phyloP scores from a whole-genome alignment of 1,140 invertebrate species.

The Drosophila novamexicana region DNA sequence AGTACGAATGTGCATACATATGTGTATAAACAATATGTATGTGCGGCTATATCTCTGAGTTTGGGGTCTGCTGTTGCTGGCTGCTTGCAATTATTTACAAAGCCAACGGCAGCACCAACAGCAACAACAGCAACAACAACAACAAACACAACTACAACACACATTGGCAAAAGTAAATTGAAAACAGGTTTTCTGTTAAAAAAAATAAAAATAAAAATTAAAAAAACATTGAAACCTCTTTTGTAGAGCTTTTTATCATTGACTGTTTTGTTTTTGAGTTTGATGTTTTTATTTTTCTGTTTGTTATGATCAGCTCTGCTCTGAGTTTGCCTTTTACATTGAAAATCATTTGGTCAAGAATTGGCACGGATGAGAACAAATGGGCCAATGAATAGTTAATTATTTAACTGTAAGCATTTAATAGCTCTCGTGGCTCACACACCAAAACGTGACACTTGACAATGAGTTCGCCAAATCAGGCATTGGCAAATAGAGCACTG shows the following conservation, averaged over 20 bases:
- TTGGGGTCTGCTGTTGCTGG: conserved; percentile 61
- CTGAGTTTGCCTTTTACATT: conserved; percentile 33
- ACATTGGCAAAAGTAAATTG: conserved; percentile 70
- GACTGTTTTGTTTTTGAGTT: conserved; percentile 41
- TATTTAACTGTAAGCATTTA: not conserved
- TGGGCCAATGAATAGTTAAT: conserved; percentile 14
- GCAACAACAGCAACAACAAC: conserved; percentile 34
- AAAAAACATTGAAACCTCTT: conserved; percentile 79
- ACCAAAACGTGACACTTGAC: conserved; percentile 61
- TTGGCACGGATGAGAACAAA: conserved; percentile 13
- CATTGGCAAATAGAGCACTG: conserved; percentile 40
- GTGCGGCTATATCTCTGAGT: conserved; percentile 44
- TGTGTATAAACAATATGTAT: conserved; percentile 30
- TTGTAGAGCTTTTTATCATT: conserved; percentile 77
- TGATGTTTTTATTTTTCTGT: conserved; percentile 9
- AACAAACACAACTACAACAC: conserved; percentile 53
- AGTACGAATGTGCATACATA: conserved; percentile 23
- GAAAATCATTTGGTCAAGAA: conserved; percentile 14
- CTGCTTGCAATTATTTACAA: conserved; percentile 80
- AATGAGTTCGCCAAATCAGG: conserved; percentile 16
- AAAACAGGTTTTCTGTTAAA: conserved; percentile 74
- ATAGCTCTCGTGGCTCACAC: conserved; percentile 14
- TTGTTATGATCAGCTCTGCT: conserved; percentile 25
- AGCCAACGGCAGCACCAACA: conserved; percentile 49
- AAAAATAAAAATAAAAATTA: conserved; percentile 34